Evolutionary conservation across 2,797 vertebrate species (phyloP).

Genomic region (Rhabdophis nuchalis): DNA sequence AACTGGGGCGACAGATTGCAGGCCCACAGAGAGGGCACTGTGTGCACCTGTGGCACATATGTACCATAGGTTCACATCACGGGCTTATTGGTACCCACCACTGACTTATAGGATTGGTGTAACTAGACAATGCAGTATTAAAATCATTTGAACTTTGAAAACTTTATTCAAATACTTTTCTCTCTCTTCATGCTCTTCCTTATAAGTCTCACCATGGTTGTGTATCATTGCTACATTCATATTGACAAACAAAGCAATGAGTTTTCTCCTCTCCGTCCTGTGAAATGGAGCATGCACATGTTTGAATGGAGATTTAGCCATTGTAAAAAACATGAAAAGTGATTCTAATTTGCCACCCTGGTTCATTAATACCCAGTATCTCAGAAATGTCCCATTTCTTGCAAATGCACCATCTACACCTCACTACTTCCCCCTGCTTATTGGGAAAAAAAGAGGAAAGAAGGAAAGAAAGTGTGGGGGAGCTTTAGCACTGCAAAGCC

Average conservation of each 20-base stretch:
- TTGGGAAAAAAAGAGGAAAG: conserved; percentile 22
- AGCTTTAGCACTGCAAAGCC: conserved; percentile 58
- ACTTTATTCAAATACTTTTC: neutral
- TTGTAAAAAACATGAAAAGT: conserved; percentile 58
- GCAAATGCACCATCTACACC: conserved; percentile 54
- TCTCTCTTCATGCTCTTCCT: neutral
- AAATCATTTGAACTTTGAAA: neutral
- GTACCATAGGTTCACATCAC: too few relatives aligned
- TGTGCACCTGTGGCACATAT: too few relatives aligned
- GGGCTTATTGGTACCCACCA: neutral
- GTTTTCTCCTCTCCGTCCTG: neutral
- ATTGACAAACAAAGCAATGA: neutral
- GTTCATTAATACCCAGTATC: conserved; percentile 75
- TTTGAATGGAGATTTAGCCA: neutral
- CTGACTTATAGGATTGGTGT: neutral
- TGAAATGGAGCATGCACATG: neutral
- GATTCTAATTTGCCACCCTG: conserved; percentile 76
- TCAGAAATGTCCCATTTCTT: conserved; percentile 47
- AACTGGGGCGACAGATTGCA: too few relatives aligned
- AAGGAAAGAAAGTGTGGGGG: neutral
- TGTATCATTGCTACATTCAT: neutral
- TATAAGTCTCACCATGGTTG: neutral
- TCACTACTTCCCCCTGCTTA: conserved; percentile 33
- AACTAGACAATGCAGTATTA: neutral
- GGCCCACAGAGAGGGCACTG: too few relatives aligned